Conservation (phyloP, 1,140 invertebrate genomes). For the Drosophila kikkawai region DNA sequence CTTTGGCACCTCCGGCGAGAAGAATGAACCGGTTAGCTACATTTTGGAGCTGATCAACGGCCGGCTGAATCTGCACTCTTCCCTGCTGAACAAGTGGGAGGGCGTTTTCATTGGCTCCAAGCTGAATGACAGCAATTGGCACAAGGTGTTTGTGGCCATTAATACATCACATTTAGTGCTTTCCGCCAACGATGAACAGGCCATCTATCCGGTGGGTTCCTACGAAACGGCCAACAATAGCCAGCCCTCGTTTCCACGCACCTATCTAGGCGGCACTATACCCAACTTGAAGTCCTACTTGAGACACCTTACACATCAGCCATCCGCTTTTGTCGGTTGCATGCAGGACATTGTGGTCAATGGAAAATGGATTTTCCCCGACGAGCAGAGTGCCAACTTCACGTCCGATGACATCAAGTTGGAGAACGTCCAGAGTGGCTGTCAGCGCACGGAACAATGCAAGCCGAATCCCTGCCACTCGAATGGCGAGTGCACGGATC, state of each 20-base stretch:
- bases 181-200: conserved; percentile 94
- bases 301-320: conserved; percentile 89
- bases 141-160: conserved; percentile 93
- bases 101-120: conserved; percentile 93
- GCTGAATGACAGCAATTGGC: conserved; percentile 94
- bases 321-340: conserved; percentile 94
- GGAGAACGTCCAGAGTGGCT: conserved; percentile 89
- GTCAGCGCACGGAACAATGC: conserved; percentile 92
- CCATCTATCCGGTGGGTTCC: conserved; percentile 93
- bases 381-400: conserved; percentile 55
- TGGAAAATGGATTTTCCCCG: conserved; percentile 89
- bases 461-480: conserved; percentile 94
- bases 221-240: conserved; percentile 90
- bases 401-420: conserved; percentile 69
- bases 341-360: conserved; percentile 96
- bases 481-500: conserved; percentile 94
- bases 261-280: conserved; percentile 91
- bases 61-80: conserved; percentile 93
- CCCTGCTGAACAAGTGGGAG: conserved; percentile 94
- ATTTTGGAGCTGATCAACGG: conserved; percentile 93
- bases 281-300: conserved; percentile 86
- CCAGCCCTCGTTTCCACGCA: conserved; percentile 92
- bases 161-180: conserved; percentile 94
- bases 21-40: conserved; percentile 89
- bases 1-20: conserved; percentile 88